Base-by-base conservation (phyloP, 2,888 invertebrate species). In the Unio delphinus region DNA sequence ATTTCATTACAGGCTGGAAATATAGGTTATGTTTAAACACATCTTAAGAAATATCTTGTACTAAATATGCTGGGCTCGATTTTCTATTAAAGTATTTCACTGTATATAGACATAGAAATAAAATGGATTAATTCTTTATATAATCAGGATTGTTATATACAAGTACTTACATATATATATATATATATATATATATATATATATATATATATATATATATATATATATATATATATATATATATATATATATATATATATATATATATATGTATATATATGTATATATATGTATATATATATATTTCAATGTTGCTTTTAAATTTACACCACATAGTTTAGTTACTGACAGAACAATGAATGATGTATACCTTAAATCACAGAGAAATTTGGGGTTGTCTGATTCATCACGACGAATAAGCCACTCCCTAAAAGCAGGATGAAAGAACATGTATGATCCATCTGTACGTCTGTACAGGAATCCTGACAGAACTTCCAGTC, bases 391-490 rank as follows among this genome's bases (percentile, higher is more conserved):
- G 0, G 94, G 93, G 76, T 95, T 95, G 88, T 97, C 96, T 55
- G 86, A 78, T 45, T 89, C 88, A 34, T 90, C 79, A 61, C 97
- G 92, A 57, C 96, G 92, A 78, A 95, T 94, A 75, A 98, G 92
- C 98, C 98, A 99, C 92, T 99, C 98, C 92, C 98, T 95, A 91
- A 99, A 96, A 5, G 97, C 96, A 0, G 98, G 97, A 90, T 99
- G 98, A 91, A 98, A 97, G 91, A 98, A 97, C 96, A 98, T 97
- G 91, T 95, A 97, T 0, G 97, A 96, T 89, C 95, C 95, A 90
- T 98, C 98, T 84, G 95, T 92, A 66, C 97, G 93, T 55, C 95
- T 95, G 69, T 97, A 95, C 28, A 99, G 92, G 86, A 98, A 95
- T 65, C 96, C 96, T 67, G 95, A 93, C 55, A 98, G 92, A 74